phyloP scores from a whole-genome alignment of 2,888 invertebrate species.

The Siphlonurus alternatus region DNA sequence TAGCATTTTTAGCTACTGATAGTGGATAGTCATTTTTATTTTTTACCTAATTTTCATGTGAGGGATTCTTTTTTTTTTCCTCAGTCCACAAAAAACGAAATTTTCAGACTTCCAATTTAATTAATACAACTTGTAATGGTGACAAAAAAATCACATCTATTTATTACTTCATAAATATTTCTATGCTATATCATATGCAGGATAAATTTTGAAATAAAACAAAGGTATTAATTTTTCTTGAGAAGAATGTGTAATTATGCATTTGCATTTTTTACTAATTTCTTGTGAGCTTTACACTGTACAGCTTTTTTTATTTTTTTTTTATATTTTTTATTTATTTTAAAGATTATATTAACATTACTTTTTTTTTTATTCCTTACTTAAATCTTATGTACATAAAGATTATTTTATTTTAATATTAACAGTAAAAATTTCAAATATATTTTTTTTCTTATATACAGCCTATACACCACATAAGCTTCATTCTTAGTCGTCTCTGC shows the following conservation, averaged over 20 bases:
- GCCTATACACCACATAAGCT: not conserved
- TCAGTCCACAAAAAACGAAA: too few relatives aligned
- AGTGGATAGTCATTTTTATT: too few relatives aligned
- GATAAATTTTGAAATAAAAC: too few relatives aligned
- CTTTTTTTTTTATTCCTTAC: not conserved
- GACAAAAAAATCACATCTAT: too few relatives aligned
- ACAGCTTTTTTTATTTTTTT: not conserved
- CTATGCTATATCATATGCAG: too few relatives aligned
- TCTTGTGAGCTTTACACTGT: not conserved
- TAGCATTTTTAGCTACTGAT: too few relatives aligned
- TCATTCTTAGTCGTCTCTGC: not conserved
- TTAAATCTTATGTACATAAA: slow-evolving; percentile 2
- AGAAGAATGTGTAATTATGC: not conserved
- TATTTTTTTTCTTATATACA: not conserved
- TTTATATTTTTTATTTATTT: slow-evolving; percentile 4
- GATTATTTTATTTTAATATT: slow-evolving; percentile 2
- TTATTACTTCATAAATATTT: too few relatives aligned
- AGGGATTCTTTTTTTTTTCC: too few relatives aligned
- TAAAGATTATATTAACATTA: not conserved
- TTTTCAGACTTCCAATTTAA: too few relatives aligned
- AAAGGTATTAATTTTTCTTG: not conserved
- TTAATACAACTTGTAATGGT: too few relatives aligned
- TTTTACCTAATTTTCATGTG: too few relatives aligned
- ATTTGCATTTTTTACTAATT: not conserved
- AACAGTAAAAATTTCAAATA: slow-evolving; percentile 6